Percentiles rank a stretch among this genome's conserved stretches.
phyloP scores from a whole-genome alignment of 2,797 vertebrate species.

The Oreortyx pictus region DNA sequence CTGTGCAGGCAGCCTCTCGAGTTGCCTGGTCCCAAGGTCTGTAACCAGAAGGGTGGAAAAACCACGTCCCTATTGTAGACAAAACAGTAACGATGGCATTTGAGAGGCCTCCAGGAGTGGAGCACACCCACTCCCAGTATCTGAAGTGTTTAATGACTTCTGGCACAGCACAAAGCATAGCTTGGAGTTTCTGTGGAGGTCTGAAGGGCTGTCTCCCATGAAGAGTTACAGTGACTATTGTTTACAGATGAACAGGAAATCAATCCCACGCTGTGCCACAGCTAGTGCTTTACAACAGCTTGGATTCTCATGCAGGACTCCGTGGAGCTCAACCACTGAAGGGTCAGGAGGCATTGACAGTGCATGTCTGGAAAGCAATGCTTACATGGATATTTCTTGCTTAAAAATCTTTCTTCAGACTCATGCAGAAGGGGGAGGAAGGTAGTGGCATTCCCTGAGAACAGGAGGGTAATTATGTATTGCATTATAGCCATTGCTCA shows the following conservation, averaged over 20 bases:
- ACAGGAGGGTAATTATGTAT: neutral
- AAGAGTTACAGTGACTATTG: neutral
- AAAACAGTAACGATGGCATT: neutral
- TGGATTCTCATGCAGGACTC: rapidly evolving
- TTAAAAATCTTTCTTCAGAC: neutral
- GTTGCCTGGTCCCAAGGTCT: neutral
- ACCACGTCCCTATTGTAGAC: neutral
- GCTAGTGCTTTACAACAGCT: neutral
- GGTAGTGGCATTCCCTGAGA: neutral
- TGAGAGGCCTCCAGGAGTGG: neutral
- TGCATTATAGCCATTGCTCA: neutral
- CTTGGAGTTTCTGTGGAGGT: neutral
- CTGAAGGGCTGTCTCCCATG: neutral
- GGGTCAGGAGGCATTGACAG: neutral
- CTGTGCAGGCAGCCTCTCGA: neutral
- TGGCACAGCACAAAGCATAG: neutral
- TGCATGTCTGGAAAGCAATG: neutral
- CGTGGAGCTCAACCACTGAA: neutral
- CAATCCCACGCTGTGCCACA: neutral
- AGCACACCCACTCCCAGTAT: neutral
- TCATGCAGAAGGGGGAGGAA: neutral
- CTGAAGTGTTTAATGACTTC: neutral
- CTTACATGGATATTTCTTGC: rapidly evolving
- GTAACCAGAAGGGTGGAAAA: neutral
- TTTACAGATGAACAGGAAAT: constrained; percentile 44